phyloP scores from a whole-genome alignment of 2,113 vertebrate species.

The Elachura formosa region DNA sequence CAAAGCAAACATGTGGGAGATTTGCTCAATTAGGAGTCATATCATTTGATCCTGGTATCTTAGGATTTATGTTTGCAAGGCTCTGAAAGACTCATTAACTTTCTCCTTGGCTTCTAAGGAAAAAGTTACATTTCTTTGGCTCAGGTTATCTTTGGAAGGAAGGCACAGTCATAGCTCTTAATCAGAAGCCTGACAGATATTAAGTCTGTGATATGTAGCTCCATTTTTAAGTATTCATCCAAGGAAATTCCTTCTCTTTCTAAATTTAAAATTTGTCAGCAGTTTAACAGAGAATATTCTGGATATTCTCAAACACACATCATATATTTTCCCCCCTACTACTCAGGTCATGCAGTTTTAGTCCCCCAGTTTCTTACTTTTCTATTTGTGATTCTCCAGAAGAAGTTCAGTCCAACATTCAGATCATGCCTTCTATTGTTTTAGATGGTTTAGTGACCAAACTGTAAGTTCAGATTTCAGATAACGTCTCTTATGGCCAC shows the following conservation, averaged over 20 bases:
- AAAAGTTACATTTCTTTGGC: not conserved
- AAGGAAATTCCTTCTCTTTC: not conserved
- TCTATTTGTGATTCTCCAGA: not conserved
- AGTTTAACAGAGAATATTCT: not conserved
- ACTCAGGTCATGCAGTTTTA: not conserved
- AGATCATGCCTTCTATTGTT: not conserved
- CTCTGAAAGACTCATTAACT: not conserved
- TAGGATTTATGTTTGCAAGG: not conserved
- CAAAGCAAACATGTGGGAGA: not conserved
- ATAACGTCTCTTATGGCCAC: not conserved
- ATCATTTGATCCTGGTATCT: not conserved
- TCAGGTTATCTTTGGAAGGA: not conserved
- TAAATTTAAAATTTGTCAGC: constrained; percentile 3
- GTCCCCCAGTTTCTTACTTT: not conserved
- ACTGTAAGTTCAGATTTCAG: not conserved
- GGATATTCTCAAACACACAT: not conserved
- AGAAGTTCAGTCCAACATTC: not conserved
- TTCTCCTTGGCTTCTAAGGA: not conserved
- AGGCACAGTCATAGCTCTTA: not conserved
- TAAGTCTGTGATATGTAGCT: not conserved
- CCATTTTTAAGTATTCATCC: not conserved
- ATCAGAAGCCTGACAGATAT: not conserved
- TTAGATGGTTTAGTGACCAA: not conserved
- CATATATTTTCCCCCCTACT: not conserved
- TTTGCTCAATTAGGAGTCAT: not conserved